Evolutionary conservation across 2,888 invertebrate genomes (phyloP).

Genomic region (Norana najaformis): DNA sequence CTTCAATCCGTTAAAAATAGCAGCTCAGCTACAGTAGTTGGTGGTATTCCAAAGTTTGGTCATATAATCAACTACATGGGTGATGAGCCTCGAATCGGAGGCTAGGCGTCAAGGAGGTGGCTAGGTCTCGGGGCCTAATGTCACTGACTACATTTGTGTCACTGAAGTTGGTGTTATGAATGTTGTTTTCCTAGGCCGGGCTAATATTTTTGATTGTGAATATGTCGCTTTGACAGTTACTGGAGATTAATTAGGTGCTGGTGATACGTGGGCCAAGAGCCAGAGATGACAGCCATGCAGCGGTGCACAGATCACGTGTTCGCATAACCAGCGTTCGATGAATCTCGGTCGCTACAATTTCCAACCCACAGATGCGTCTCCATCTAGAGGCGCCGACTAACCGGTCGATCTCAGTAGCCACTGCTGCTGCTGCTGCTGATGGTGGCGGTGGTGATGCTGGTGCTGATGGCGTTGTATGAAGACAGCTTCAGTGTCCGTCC

Average conservation of each 20-base stretch:
- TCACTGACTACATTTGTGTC: too few relatives aligned
- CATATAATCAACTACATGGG: too few relatives aligned
- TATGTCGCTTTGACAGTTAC: not conserved
- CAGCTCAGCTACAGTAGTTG: too few relatives aligned
- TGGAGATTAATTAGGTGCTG: not conserved
- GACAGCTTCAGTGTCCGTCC: not conserved
- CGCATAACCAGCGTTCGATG: not conserved
- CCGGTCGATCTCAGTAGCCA: not conserved
- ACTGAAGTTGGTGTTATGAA: too few relatives aligned
- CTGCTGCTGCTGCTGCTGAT: not conserved
- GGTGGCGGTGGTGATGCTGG: not conserved
- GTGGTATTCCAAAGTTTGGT: too few relatives aligned
- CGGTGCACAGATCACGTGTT: not conserved
- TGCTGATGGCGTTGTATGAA: not conserved
- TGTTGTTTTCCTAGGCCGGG: not conserved
- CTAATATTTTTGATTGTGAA: not conserved
- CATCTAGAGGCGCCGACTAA: not conserved
- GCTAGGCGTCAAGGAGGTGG: too few relatives aligned
- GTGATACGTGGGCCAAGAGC: not conserved
- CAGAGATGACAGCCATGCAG: not conserved
- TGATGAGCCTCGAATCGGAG: not conserved
- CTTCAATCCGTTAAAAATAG: too few relatives aligned
- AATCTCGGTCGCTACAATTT: not conserved
- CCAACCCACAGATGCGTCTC: not conserved
- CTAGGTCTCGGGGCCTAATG: too few relatives aligned